Base-by-base conservation (phyloP, 2,797 vertebrate species). In the Sus cebifrons region DNA sequence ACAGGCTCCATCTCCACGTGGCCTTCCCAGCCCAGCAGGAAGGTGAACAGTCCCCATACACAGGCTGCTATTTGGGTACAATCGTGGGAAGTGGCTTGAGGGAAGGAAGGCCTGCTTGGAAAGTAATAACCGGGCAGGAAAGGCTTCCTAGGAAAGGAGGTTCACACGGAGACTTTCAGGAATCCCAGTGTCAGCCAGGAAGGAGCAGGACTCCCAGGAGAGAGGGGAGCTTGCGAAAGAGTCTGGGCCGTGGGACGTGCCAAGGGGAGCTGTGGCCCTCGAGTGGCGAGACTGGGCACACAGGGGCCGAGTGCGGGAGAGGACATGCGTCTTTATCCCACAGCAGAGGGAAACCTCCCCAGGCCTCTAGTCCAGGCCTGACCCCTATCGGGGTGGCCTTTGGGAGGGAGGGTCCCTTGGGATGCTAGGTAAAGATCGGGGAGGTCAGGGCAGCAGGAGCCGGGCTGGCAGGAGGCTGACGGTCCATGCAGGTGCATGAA, bases 271-370 rank as follows among this genome's bases (percentile, higher is more conserved):
- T 0, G 20, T 1, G 62, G n/a, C 17, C 2, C n/a, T 14, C 4
- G 2, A 4, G 81, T 0, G 23, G 44, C 10, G 14, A 11, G 21
- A 12, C 27, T 0, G 0, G 40, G 3, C 27, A 2, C 2, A 3
- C 9, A 12, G 20, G 64, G 5, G 8, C 32, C 1, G 16, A 15
- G 49, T 25, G 6, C 56, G n/a, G 40, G 40, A 13, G 0, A 10
- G 23, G 90, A 27, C 8, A 0, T 4, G 12, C 0, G 1, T 8
- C 14, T 17, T 10, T 2, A 3, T 27, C 25, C 11, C 20, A 1
- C 3, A 23, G 44, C 6, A 0, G 3, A 1, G 27, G 40, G 52
- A 6, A 6, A 3, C 44, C 49, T 13, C 56, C 21, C 0, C 4
- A 11, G 32, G 62, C 65, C 29, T 3, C 3, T 2, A 16, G 60